Conservation (phyloP, 1,140 invertebrate species). For the Drosophila bocqueti region DNA sequence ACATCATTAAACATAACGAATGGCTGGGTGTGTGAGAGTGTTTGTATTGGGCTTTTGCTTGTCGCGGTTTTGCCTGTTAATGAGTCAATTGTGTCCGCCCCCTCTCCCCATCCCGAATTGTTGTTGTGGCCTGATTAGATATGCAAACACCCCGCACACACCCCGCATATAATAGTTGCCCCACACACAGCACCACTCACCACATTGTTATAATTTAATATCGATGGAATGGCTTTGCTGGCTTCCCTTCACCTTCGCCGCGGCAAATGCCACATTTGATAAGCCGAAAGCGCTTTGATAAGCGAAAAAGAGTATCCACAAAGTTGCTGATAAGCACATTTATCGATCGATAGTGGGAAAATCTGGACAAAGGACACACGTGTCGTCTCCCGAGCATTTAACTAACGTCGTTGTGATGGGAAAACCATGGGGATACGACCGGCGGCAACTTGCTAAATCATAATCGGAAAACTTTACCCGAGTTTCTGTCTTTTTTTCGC, state of each 20-base stretch:
- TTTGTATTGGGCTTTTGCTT: constrained; percentile 52
- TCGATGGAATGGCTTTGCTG: constrained; percentile 31
- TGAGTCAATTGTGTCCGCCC: constrained; percentile 74
- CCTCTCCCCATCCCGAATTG: constrained; percentile 24
- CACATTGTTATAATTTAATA: constrained; percentile 77
- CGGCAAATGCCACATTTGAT: constrained; percentile 40
- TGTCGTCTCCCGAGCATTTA: constrained; percentile 27
- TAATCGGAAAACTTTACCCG: constrained; percentile 22
- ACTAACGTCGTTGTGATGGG: not conserved
- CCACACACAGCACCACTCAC: constrained; percentile 24
- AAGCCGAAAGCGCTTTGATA: constrained; percentile 73
- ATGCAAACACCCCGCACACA: constrained; percentile 26
- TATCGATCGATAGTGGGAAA: constrained; percentile 68
- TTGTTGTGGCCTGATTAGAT: constrained; percentile 71
- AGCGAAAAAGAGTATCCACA: constrained; percentile 63
- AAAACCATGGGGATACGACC: constrained; percentile 13
- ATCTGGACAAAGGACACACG: constrained; percentile 38
- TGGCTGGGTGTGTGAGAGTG: constrained; percentile 21
- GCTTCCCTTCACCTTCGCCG: constrained; percentile 3
- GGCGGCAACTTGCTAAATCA: constrained; percentile 8
- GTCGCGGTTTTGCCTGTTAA: constrained; percentile 79
- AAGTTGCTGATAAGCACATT: constrained; percentile 74
- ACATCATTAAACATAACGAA: constrained; percentile 71
- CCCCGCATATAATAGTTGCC: not conserved
- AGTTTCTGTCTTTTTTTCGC: not conserved